Evolutionary conservation across 1,140 invertebrate species (phyloP).

Genomic region (Drosophila malerkotliana): DNA sequence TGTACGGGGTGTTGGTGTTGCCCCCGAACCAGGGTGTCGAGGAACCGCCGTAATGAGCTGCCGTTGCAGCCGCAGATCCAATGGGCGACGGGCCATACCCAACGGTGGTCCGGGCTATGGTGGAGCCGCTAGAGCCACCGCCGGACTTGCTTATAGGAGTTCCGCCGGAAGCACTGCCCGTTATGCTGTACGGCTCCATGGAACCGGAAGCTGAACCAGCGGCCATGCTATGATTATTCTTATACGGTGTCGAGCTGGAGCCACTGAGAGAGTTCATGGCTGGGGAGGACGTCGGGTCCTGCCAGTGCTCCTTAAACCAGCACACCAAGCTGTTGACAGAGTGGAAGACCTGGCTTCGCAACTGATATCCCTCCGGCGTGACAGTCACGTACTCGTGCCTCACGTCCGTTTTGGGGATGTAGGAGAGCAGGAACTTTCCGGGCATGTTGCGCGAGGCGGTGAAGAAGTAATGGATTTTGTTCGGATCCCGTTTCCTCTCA

Average conservation of each 20-base stretch:
- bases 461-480: slow-evolving; percentile 96
- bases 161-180: slow-evolving; percentile 45
- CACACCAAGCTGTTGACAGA: slow-evolving; percentile 92
- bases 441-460: slow-evolving; percentile 94
- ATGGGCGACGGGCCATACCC: slow-evolving; percentile 85
- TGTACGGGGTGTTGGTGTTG: slow-evolving; percentile 90
- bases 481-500: slow-evolving; percentile 93
- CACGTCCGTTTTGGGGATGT: slow-evolving; percentile 92
- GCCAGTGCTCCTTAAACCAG: slow-evolving; percentile 99
- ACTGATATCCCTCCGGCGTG: slow-evolving; percentile 96
- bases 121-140: slow-evolving; percentile 84
- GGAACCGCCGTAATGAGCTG: slow-evolving; percentile 86
- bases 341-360: slow-evolving; percentile 94
- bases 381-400: slow-evolving; percentile 97
- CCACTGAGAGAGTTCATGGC: slow-evolving; percentile 85
- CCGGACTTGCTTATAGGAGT: slow-evolving; percentile 80
- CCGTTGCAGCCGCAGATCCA: background rate
- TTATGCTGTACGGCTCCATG: slow-evolving; percentile 51
- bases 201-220: slow-evolving; percentile 81
- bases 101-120: slow-evolving; percentile 88
- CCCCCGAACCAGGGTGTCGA: slow-evolving; percentile 61
- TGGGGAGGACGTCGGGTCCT: slow-evolving; percentile 95
- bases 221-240: slow-evolving; percentile 35
- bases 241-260: slow-evolving; percentile 85
- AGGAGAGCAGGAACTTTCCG: slow-evolving; percentile 97